phyloP scores from a whole-genome alignment of 2,888 invertebrate genomes.

The Enchytraeus crypticus region DNA sequence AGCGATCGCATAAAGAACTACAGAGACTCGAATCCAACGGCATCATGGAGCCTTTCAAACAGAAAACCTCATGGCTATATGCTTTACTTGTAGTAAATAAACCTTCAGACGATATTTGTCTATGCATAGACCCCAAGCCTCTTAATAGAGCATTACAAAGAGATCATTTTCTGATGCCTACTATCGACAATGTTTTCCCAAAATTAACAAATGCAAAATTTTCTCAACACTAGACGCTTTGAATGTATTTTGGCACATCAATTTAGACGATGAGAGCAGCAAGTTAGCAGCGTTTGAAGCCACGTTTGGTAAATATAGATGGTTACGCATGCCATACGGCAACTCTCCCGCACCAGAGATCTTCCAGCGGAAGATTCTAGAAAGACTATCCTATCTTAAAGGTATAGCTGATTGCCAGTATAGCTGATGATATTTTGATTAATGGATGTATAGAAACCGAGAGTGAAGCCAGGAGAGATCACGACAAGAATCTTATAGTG shows the following conservation, averaged over 20 bases:
- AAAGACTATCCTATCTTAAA: neutral
- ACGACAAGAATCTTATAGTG: neutral
- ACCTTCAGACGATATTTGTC: neutral
- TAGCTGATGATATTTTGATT: neutral
- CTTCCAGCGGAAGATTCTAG: neutral
- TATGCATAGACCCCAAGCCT: neutral
- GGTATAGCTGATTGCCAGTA: neutral
- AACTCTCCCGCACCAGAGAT: neutral
- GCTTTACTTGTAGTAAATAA: neutral
- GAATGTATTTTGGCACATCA: neutral
- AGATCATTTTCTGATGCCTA: neutral
- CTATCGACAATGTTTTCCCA: neutral
- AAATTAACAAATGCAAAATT: neutral
- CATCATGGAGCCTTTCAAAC: neutral
- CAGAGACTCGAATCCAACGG: neutral
- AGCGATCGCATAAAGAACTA: neutral
- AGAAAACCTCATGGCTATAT: neutral
- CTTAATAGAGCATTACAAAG: neutral
- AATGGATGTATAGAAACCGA: neutral
- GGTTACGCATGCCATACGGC: neutral
- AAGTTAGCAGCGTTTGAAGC: neutral
- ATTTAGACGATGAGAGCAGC: too few species aligned
- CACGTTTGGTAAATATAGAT: neutral
- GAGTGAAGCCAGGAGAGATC: neutral
- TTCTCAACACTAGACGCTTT: neutral